Conservation (phyloP, 2,888 invertebrate genomes). For the Apamea anceps region DNA sequence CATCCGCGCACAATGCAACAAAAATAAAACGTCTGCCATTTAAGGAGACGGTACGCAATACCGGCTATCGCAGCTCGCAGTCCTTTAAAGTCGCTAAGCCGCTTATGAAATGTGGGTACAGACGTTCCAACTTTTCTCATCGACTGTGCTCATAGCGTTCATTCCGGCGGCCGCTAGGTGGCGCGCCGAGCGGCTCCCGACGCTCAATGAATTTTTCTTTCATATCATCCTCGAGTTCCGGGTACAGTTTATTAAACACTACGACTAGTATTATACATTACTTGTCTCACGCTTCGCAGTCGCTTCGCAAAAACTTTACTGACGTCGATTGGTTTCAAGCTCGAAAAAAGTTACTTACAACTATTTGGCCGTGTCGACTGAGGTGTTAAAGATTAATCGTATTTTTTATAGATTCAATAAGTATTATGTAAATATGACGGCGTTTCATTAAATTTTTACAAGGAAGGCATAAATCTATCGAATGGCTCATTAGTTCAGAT, state of each 20-base stretch:
- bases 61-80: slow-evolving; percentile 79
- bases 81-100: slow-evolving; percentile 85
- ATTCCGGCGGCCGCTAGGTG: slow-evolving; percentile 48
- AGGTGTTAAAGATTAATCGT: slow-evolving; percentile 51
- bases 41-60: slow-evolving; percentile 80
- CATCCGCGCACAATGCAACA: slow-evolving; percentile 78
- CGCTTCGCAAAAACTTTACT: slow-evolving; percentile 54
- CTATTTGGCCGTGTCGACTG: slow-evolving; percentile 48
- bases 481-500: slow-evolving; percentile 57
- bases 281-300: slow-evolving; percentile 58
- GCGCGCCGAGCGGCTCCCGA: slow-evolving; percentile 48
- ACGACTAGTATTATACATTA: slow-evolving; percentile 58
- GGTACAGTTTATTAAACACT: slow-evolving; percentile 66
- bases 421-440: slow-evolving; percentile 45
- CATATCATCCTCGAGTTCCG: slow-evolving; percentile 67
- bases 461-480: slow-evolving; percentile 64
- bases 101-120: slow-evolving; percentile 85
- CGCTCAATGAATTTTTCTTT: slow-evolving; percentile 70
- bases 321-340: slow-evolving; percentile 28
- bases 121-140: slow-evolving; percentile 83
- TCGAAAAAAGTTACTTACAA: slow-evolving; percentile 41
- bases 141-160: slow-evolving; percentile 66
- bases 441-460: slow-evolving; percentile 60
- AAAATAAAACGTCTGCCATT: slow-evolving; percentile 82
- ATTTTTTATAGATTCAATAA: slow-evolving; percentile 49